Evolutionary conservation across 2,888 invertebrate genomes (phyloP).

Genomic region (Eurytoma californica): DNA sequence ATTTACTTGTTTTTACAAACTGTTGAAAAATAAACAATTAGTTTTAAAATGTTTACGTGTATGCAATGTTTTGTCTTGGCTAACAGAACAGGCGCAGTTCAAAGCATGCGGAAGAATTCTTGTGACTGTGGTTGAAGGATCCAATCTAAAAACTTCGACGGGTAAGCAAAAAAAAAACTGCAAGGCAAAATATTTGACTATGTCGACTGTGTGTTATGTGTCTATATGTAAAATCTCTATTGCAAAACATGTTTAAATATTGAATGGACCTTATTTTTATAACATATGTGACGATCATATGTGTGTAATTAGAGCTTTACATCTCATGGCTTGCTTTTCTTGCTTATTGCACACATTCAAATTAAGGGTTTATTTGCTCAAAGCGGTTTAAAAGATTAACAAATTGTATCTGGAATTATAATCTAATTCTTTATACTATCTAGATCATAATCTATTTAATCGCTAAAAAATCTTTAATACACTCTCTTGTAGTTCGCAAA

Average conservation of each 20-base stretch:
- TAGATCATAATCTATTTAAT: conserved; percentile 56
- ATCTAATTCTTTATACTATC: conserved; percentile 25
- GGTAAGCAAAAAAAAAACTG: conserved; percentile 65
- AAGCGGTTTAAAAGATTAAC: conserved; percentile 21
- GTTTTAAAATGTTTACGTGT: conserved; percentile 33
- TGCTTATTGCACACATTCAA: conserved; percentile 46
- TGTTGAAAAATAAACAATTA: neutral
- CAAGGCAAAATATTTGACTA: neutral
- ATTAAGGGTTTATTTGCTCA: conserved; percentile 44
- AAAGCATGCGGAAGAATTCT: conserved; percentile 79
- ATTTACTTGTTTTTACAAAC: neutral
- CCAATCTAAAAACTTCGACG: conserved; percentile 68
- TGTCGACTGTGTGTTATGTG: neutral
- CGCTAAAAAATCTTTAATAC: conserved; percentile 59
- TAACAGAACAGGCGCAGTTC: conserved; percentile 77
- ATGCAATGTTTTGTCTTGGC: conserved; percentile 59
- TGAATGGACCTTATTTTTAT: neutral
- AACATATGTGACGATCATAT: conserved; percentile 18
- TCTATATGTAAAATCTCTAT: no score
- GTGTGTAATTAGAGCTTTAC: conserved; percentile 30
- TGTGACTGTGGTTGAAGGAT: conserved; percentile 74
- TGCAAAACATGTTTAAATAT: no score
- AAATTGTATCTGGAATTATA: conserved; percentile 33
- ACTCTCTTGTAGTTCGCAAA: conserved; percentile 74
- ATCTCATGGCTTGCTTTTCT: conserved; percentile 35